Conservation (phyloP, 2,113 vertebrate genomes). For the Thinocorus orbignyianus region DNA sequence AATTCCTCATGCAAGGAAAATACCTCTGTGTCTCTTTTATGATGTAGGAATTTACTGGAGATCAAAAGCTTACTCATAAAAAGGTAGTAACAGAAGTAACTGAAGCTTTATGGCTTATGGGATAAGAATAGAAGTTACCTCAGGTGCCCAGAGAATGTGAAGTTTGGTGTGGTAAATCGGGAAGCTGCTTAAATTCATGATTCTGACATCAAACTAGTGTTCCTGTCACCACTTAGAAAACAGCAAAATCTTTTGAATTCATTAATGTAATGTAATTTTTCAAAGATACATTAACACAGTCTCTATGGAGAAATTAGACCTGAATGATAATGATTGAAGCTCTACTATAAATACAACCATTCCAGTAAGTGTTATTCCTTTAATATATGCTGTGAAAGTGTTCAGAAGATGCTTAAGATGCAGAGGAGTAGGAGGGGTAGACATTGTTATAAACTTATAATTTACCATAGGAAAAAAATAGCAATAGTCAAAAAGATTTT, state of each 20-base stretch:
- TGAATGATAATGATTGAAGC: background rate
- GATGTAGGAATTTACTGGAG: background rate
- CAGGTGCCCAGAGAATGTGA: background rate
- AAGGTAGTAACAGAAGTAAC: background rate
- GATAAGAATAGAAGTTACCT: background rate
- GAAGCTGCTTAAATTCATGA: background rate
- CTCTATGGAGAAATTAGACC: background rate
- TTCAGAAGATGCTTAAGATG: background rate
- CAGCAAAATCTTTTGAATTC: background rate
- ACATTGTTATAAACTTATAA: background rate
- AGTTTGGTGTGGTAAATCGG: background rate
- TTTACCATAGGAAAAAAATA: background rate
- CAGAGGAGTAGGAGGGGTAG: background rate
- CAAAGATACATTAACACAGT: background rate
- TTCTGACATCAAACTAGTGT: background rate
- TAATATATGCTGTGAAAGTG: background rate
- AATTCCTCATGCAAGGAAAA: background rate
- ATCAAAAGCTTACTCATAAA: conserved; percentile 6
- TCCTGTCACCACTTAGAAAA: background rate
- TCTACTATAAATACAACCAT: background rate
- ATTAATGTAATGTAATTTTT: background rate
- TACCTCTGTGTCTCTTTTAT: background rate
- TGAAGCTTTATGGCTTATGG: background rate
- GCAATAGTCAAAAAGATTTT: background rate
- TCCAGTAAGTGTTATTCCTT: background rate